Evolutionary conservation across 2,888 invertebrate genomes (phyloP).

Genomic region (Ligdia adustata): DNA sequence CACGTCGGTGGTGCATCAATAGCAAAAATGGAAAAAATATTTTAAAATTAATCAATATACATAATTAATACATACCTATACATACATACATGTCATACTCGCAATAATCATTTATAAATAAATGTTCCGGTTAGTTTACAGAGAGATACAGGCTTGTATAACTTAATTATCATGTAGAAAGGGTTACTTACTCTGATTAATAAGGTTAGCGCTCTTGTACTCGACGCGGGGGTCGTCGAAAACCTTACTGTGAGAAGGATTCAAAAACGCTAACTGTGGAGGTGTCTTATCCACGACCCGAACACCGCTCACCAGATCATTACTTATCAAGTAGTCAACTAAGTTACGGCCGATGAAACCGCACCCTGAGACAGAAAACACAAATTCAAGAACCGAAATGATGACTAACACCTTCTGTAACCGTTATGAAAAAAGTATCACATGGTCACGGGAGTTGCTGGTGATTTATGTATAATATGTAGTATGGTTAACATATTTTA

Average conservation of each 20-base stretch:
- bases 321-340: conserved; percentile 90
- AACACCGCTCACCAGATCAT: conserved; percentile 89
- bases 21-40: too few species aligned
- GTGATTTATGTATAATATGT: not conserved
- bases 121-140: too few species aligned
- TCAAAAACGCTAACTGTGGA: conserved; percentile 96
- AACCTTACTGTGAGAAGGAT: conserved; percentile 87
- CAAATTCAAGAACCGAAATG: conserved; percentile 48
- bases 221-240: conserved; percentile 92
- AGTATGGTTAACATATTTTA: too few species aligned
- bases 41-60: too few species aligned
- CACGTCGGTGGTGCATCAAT: too few species aligned
- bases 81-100: too few species aligned
- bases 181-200: conserved; percentile 89
- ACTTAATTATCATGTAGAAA: conserved; percentile 28
- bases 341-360: conserved; percentile 97
- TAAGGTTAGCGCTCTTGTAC: conserved; percentile 96
- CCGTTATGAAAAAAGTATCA: conserved; percentile 59
- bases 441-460: conserved; percentile 13
- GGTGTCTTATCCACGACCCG: conserved; percentile 96
- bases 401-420: conserved; percentile 72
- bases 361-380: conserved; percentile 87
- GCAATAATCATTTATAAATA: too few species aligned
- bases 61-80: too few species aligned
- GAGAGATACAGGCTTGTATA: not conserved